Evolutionary conservation across 2,113 vertebrate genomes (phyloP), one percentile per base, ranked within the genome.

Genomic region (Ailuropoda melanoleuca): DNA sequence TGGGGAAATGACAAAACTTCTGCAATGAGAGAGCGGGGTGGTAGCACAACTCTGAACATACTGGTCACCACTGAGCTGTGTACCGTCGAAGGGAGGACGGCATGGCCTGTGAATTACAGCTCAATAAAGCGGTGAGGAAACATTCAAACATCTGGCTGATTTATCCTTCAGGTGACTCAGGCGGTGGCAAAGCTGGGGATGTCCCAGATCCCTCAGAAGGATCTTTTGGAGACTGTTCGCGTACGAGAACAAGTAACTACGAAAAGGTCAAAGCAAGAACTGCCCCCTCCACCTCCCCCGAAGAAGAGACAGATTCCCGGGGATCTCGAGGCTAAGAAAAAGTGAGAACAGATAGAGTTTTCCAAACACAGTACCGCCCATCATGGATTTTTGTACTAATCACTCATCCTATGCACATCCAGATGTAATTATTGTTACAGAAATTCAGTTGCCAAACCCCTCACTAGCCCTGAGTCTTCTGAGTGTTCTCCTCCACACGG

Each of bases 281-380:
- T 99, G 15, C 98, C 98, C 1, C 99, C 99, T 10, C 99, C 99
- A 0, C 99, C 99, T 46, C 99, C 99, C 0, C 99, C 99, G 1
- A 99, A 99, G 98, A 99, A 99, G 98, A 99, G 99, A 53, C 99
- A 99, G 98, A 96, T 99, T 95, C 99, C 99, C 26, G 98, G 98
- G 0, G 99, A 99, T 26, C 82, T 87, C 3, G 99, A 99, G 98
- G 98, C 98, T 91, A 99, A 98, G 98, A 99, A 98, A 99, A 99
- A 98, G 99, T 99, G 99, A 98, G 99, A 97, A 66, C 58, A 6
- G 15, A 56, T 21, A 29, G 39, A 37, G 68, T 13, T 55, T 68
- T 70, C 66, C 23, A 34, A 83, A 39, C 1, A 3, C 66, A 26
- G 4, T 56, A 34, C 1, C 5, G 0, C 11, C 34, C 23, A 18